These are phyloP conservation scores for Petrocephalus zakoni DNA, from an alignment of 2,113 vertebrate genomes.

Conservation along the genomic window DNA sequence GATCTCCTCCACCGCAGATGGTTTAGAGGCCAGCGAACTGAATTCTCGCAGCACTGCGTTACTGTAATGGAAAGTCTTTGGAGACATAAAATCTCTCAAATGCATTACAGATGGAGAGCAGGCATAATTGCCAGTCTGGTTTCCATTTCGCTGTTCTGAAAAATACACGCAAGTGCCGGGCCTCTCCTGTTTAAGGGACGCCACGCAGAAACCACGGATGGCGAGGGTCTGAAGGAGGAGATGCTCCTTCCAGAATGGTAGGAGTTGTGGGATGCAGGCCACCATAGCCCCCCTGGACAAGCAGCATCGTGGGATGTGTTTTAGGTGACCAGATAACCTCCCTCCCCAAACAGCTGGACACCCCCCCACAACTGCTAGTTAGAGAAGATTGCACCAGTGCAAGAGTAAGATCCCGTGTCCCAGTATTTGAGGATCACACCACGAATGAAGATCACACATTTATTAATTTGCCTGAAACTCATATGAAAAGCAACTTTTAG, in stretches of 20 bases:
- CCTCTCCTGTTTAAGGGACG: slow-evolving; percentile 45
- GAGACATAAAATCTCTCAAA: slow-evolving; percentile 59
- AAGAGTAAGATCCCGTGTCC: background rate
- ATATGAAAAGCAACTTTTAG: background rate
- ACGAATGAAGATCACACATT: background rate
- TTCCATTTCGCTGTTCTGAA: slow-evolving; percentile 39
- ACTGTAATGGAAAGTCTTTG: slow-evolving; percentile 61
- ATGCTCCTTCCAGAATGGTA: slow-evolving; percentile 37
- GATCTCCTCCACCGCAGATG: slow-evolving; percentile 56
- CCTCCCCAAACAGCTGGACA: background rate
- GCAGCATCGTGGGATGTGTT: background rate
- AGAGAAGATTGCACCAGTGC: background rate
- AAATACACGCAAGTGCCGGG: slow-evolving; percentile 55
- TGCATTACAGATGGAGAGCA: slow-evolving; percentile 66
- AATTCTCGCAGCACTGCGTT: slow-evolving; percentile 60
- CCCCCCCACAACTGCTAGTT: background rate
- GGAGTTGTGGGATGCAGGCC: background rate
- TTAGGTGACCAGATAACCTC: background rate
- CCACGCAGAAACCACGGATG: slow-evolving; percentile 48
- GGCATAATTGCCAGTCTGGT: slow-evolving; percentile 53
- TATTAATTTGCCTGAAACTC: background rate
- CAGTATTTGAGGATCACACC: background rate
- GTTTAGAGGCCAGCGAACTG: slow-evolving; percentile 65
- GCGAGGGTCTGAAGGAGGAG: slow-evolving; percentile 34
- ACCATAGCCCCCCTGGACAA: slow-evolving; percentile 30